phyloP scores from a whole-genome alignment of 2,797 vertebrate genomes.

The Sibirionetta formosa region DNA sequence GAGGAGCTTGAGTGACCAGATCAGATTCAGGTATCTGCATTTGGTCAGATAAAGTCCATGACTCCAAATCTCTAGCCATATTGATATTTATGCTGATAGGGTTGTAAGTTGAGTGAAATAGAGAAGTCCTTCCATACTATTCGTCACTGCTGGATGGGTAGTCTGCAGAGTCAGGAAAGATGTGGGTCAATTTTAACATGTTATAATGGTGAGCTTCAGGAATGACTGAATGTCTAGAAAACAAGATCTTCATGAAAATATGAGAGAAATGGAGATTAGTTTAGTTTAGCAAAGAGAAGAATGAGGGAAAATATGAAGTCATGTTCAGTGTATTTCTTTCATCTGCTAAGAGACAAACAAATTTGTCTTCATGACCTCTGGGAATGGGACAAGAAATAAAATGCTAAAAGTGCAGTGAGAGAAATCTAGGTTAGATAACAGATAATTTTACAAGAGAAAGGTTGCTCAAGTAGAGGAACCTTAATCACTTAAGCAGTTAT shows the following conservation, averaged over 20 bases:
- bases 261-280: not conserved
- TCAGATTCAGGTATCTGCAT: not conserved
- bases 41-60: accelerated
- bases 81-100: not conserved
- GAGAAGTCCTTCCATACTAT: not conserved
- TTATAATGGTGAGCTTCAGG: not conserved
- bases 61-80: not conserved
- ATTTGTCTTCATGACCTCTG: not conserved
- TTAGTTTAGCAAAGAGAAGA: not conserved
- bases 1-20: not conserved
- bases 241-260: not conserved
- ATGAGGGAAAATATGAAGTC: not conserved
- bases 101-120: not conserved
- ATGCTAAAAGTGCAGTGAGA: not conserved
- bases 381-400: not conserved
- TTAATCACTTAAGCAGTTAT: not conserved
- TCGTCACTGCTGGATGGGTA: not conserved
- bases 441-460: not conserved
- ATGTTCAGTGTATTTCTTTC: not conserved
- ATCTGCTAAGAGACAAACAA: not conserved
- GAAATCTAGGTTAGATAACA: not conserved
- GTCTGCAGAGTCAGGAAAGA: accelerated
- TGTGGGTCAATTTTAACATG: not conserved
- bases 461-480: not conserved
- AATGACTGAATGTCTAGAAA: not conserved